Percentiles rank a stretch among this genome's conserved stretches.
phyloP scores from a whole-genome alignment of 1,140 invertebrate genomes.

The Pseudobourletiella spinata region DNA sequence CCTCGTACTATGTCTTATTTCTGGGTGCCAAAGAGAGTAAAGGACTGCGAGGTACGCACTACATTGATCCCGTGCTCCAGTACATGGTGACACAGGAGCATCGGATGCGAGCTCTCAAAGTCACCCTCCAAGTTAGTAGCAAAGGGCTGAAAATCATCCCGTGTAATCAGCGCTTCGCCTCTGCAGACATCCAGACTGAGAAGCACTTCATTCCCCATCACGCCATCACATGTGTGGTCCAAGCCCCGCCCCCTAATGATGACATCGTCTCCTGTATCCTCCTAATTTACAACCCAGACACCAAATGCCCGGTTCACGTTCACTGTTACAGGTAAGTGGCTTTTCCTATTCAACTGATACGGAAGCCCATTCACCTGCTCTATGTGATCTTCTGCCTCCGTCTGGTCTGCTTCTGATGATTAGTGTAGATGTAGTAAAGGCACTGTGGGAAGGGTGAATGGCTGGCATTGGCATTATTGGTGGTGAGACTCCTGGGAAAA shows the following conservation, averaged over 20 bases:
- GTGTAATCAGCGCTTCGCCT: slow-evolving; percentile 37
- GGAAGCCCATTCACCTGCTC: too few species aligned
- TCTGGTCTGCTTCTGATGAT: too few species aligned
- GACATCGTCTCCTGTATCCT: slow-evolving; percentile 86
- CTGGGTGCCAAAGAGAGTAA: slow-evolving; percentile 89
- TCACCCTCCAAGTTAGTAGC: slow-evolving; percentile 68
- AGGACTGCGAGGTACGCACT: slow-evolving; percentile 70
- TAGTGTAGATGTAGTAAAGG: too few species aligned
- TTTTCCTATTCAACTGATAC: neutral
- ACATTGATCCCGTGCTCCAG: slow-evolving; percentile 69
- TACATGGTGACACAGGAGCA: slow-evolving; percentile 73
- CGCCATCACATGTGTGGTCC: slow-evolving; percentile 76
- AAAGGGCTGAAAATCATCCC: slow-evolving; percentile 92
- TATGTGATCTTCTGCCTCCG: too few species aligned
- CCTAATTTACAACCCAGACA: slow-evolving; percentile 81
- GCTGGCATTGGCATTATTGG: too few species aligned
- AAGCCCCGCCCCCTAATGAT: slow-evolving; percentile 53
- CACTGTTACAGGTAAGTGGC: slow-evolving; percentile 77
- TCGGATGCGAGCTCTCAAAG: slow-evolving; percentile 79
- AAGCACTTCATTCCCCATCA: slow-evolving; percentile 94
- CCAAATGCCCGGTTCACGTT: slow-evolving; percentile 77
- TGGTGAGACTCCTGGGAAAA: too few species aligned
- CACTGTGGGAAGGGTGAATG: too few species aligned
- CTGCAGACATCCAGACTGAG: slow-evolving; percentile 46
- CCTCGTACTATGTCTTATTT: slow-evolving; percentile 97